Conservation (phyloP, 1,140 invertebrate species). For the Euura lappo region DNA sequence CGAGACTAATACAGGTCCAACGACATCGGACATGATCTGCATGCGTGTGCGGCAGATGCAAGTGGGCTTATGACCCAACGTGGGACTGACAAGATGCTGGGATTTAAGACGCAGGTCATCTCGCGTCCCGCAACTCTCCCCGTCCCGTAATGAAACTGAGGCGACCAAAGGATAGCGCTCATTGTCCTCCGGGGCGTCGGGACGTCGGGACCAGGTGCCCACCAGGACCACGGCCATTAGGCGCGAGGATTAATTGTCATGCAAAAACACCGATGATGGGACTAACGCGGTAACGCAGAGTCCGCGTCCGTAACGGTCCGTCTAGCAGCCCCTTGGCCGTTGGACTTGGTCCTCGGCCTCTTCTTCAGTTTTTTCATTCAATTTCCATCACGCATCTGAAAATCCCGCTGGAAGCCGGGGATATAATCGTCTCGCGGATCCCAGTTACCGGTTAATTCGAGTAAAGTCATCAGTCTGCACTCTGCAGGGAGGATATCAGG, state of each 20-base stretch:
- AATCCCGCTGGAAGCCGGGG: neutral
- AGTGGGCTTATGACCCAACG: conserved; percentile 2
- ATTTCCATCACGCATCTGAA: neutral
- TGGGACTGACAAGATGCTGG: neutral
- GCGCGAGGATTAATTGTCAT: neutral
- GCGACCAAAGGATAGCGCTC: neutral
- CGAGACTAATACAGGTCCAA: no score
- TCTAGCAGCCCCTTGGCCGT: neutral
- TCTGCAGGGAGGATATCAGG: neutral
- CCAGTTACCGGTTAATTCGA: neutral
- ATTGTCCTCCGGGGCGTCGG: conserved; percentile 1
- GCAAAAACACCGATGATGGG: conserved; percentile 2
- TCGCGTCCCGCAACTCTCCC: conserved; percentile 4
- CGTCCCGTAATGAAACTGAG: neutral
- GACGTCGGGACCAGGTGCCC: neutral
- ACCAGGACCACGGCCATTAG: conserved; percentile 1
- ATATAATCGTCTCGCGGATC: neutral
- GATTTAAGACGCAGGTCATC: conserved; percentile 1
- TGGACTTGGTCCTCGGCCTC: neutral
- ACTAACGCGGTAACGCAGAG: neutral
- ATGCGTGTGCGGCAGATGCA: conserved; percentile 1
- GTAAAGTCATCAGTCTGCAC: neutral
- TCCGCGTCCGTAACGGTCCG: conserved; percentile 1
- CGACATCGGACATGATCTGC: no score
- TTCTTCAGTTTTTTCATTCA: neutral